Base-by-base conservation (phyloP, 2,797 vertebrate genomes). In the Smutsia temminckii region DNA sequence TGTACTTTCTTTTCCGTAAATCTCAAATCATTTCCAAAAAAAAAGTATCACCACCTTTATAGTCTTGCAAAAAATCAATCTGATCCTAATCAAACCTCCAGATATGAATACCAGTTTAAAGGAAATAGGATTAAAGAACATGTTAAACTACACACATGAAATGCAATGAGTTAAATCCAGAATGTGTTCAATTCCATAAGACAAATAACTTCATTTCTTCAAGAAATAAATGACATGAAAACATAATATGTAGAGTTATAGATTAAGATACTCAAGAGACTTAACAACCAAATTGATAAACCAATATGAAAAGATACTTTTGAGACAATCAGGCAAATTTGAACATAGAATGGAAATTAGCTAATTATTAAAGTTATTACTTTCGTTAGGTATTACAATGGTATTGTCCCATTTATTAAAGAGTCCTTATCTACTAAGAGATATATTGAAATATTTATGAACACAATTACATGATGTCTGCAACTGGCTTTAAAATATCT, bases 221-320 rank as follows among this genome's bases (percentile, higher is more conserved):
- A 74, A 89, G n/a, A 93, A 91, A 86, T 79, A 93, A 84, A 79
- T 46, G 34, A 92, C n/a, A 89, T 23, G 37, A 90, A 87, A 29
- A 74, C 46, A 78, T 20, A 85, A 91, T 89, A 20, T 51, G 20
- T 29, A 89, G 17, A 91, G 46, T 37, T 68, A 75, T 8, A 64
- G 11, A 55, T 29, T 53, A 95, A 91, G 79, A 75, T 61, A 89
- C n/a, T 37, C 64, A 71, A 64, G 25, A 90, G n/a, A 88, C 23
- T 23, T 51, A 93, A 57, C 25, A 74, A 57, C 53, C 59, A 75
- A 69, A 66, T 0, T 85, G 14, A 84, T 72, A 71, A 81, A 34
- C 18, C 25, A 94, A 83, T 66, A n/a, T 29, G 78, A 84, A 95
- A 75, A 77, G 42, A 55, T 21, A 69, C 29, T 83, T 59, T 32